Evolutionary conservation across 2,113 vertebrate species (phyloP).

Genomic region (Phalacrocorax carbo): DNA sequence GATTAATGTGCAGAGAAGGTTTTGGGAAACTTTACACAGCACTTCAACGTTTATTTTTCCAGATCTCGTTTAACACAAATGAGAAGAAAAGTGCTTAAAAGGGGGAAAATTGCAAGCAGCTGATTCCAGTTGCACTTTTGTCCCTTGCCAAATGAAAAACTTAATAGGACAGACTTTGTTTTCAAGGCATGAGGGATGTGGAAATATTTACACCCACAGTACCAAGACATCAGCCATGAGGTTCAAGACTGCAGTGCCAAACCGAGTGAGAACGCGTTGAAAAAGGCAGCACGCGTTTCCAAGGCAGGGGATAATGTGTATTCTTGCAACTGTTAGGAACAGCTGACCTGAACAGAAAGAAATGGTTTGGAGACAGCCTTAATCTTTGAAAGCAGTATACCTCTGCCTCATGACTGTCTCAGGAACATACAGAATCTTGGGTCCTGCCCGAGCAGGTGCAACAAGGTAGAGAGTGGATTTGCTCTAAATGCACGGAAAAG

Average conservation of each 20-base stretch:
- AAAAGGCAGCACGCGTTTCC: neutral
- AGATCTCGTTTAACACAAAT: neutral
- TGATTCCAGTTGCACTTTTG: constrained; percentile 19
- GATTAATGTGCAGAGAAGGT: neutral
- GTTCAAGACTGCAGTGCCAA: neutral
- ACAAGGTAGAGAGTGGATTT: neutral
- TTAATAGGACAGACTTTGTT: constrained; percentile 8
- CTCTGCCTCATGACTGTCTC: neutral
- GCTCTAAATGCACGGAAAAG: neutral
- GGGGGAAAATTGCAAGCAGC: neutral
- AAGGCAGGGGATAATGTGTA: neutral
- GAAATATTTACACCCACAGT: constrained; percentile 11
- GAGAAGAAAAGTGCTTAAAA: constrained; percentile 19
- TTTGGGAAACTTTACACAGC: neutral
- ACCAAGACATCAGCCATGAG: neutral
- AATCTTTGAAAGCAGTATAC: neutral
- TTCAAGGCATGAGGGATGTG: constrained; percentile 1
- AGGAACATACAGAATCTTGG: neutral
- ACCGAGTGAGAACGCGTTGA: neutral
- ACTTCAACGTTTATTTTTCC: neutral
- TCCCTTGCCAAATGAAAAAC: constrained; percentile 5
- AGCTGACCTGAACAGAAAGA: neutral
- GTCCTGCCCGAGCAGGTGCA: neutral
- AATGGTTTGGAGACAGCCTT: neutral
- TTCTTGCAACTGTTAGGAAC: neutral